Conservation (phyloP, 2,113 vertebrate species). For the Larimichthys crocea region DNA sequence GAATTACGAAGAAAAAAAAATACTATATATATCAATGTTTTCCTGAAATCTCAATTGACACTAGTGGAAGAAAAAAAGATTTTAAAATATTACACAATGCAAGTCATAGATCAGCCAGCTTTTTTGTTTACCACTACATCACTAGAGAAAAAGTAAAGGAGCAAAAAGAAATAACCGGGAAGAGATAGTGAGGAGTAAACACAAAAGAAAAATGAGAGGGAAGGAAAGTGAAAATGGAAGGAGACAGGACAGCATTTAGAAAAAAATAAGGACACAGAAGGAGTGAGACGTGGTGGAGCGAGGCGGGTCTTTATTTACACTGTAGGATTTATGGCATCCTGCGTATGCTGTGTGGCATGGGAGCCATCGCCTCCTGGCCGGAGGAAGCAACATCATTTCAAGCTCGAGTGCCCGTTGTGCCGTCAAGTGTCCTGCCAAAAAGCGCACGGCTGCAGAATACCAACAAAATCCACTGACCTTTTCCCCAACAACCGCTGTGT, state of each 20-base stretch:
- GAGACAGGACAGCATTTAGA: conserved; percentile 22
- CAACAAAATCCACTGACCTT: conserved; percentile 78
- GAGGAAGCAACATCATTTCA: conserved; percentile 80
- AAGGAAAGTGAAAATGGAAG: conserved; percentile 14
- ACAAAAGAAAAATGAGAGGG: conserved; percentile 39
- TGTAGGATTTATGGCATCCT: conserved; percentile 68
- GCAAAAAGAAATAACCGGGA: neutral
- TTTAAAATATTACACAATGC: neutral
- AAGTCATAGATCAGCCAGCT: conserved; percentile 1
- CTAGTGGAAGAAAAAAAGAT: neutral
- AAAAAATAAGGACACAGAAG: conserved; percentile 19
- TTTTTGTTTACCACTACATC: conserved; percentile 39
- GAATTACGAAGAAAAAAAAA: no score
- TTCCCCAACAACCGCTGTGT: conserved; percentile 59
- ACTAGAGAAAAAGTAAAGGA: neutral
- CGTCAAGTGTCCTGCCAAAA: conserved; percentile 69
- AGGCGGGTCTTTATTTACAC: conserved; percentile 73
- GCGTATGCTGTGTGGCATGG: conserved; percentile 69
- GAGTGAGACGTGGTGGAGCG: conserved; percentile 54
- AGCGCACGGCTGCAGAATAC: conserved; percentile 69
- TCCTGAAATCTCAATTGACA: neutral
- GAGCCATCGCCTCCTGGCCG: conserved; percentile 62
- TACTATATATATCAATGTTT: neutral
- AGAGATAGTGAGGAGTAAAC: conserved; percentile 22
- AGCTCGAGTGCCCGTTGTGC: conserved; percentile 70